Evolutionary conservation across 2,888 invertebrate species (phyloP).

Genomic region (Bruchidius siliquastri): DNA sequence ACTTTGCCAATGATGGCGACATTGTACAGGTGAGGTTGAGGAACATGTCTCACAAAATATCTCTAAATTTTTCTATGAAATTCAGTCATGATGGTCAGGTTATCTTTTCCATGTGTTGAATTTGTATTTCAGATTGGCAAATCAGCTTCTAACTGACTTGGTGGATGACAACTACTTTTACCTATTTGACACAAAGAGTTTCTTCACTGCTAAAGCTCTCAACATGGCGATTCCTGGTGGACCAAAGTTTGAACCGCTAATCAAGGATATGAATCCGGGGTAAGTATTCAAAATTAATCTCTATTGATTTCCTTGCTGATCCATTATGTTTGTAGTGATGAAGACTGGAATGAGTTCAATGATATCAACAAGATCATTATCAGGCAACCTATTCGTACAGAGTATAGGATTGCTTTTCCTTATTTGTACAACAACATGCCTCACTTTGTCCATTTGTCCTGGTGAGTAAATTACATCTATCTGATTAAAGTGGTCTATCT

Average conservation of each 20-base stretch:
- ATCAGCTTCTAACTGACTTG: constrained; percentile 94
- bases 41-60: too few species aligned
- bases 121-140: constrained; percentile 76
- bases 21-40: constrained; percentile 58
- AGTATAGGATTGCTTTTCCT: constrained; percentile 98
- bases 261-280: constrained; percentile 95
- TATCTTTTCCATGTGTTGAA: too few species aligned
- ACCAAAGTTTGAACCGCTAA: constrained; percentile 98
- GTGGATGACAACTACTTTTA: constrained; percentile 99
- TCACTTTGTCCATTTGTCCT: constrained; percentile 95
- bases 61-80: too few species aligned
- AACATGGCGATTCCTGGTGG: constrained; percentile 99
- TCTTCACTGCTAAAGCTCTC: constrained; percentile 98
- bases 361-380: constrained; percentile 99
- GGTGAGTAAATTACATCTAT: constrained; percentile 60
- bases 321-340: constrained; percentile 64
- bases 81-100: too few species aligned
- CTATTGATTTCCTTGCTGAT: neutral
- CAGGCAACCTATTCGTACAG: constrained; percentile 95
- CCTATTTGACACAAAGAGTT: constrained; percentile 97
- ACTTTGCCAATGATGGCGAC: constrained; percentile 96
- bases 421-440: constrained; percentile 99
- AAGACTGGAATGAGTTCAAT: constrained; percentile 99
- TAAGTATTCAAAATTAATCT: constrained; percentile 47
- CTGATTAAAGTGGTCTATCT: neutral